These are phyloP conservation scores for Ceramica pisi DNA, from an alignment of 2,888 invertebrate species.

Conservation along the genomic window DNA sequence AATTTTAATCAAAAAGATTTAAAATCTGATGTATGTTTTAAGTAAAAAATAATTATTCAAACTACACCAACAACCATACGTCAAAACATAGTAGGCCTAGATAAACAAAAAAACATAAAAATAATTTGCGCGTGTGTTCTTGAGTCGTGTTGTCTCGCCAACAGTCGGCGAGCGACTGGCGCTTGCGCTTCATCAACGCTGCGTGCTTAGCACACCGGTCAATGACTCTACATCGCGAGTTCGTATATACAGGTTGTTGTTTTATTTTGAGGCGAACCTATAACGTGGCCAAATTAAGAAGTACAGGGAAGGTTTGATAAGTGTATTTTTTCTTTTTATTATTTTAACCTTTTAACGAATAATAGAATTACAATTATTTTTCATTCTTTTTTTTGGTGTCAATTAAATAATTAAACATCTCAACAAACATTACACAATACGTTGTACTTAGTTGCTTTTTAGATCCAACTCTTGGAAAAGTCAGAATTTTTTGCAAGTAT, in stretches of 20 bases:
- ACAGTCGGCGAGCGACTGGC: constrained; percentile 55
- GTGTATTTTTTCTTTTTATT: not conserved
- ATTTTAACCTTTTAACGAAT: not conserved
- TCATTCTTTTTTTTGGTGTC: no score
- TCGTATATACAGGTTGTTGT: constrained; percentile 70
- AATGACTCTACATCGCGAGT: constrained; percentile 45
- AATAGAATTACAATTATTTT: no score
- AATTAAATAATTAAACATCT: not conserved
- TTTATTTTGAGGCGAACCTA: constrained; percentile 40
- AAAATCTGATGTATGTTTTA: no score
- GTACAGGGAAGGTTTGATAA: constrained; percentile 2
- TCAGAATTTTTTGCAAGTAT: no score
- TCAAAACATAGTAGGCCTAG: not conserved
- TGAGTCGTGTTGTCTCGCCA: constrained; percentile 6
- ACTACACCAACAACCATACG: not conserved
- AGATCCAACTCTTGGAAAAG: no score
- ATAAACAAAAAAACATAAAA: not conserved
- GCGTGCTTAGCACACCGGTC: constrained; percentile 47
- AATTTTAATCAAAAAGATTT: no score
- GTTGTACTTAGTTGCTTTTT: no score
- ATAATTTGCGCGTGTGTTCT: not conserved
- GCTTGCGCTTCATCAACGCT: not conserved
- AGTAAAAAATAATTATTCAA: not conserved
- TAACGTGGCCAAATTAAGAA: constrained; percentile 65
- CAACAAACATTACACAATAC: no score